Conservation (phyloP, 1,140 invertebrate species). For the Brachionus rotundiformis region DNA sequence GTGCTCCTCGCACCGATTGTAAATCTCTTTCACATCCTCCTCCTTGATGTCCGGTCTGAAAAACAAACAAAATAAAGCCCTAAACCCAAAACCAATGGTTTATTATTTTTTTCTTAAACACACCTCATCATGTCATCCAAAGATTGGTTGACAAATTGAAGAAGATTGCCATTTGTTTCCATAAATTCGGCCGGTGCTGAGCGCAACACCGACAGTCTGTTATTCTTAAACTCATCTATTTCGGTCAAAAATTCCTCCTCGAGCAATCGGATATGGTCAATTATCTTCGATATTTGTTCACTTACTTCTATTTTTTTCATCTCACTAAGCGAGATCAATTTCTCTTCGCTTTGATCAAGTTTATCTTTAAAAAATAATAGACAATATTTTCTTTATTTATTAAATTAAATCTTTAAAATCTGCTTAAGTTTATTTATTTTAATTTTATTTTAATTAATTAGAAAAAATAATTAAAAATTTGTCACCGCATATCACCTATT, state of each 20-base stretch:
- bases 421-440: too few relatives aligned
- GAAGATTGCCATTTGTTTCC: slow-evolving; percentile 46
- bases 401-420: background rate
- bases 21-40: slow-evolving; percentile 50
- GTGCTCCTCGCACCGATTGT: slow-evolving; percentile 49
- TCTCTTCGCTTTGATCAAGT: slow-evolving; percentile 48
- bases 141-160: slow-evolving; percentile 51
- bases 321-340: slow-evolving; percentile 12
- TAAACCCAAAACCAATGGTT: too few relatives aligned
- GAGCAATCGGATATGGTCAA: slow-evolving; percentile 29
- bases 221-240: slow-evolving; percentile 50
- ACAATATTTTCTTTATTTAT: background rate
- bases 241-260: slow-evolving; percentile 45
- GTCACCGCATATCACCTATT: too few relatives aligned
- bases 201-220: slow-evolving; percentile 30
- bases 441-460: too few relatives aligned
- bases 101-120: background rate
- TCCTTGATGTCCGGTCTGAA: slow-evolving; percentile 45
- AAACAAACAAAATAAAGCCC: too few relatives aligned
- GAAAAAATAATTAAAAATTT: too few relatives aligned
- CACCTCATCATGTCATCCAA: slow-evolving; percentile 49
- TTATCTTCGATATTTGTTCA: slow-evolving; percentile 42
- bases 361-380: slow-evolving; percentile 30
- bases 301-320: slow-evolving; percentile 50
- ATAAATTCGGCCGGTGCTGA: slow-evolving; percentile 45